Percentiles rank a stretch among this genome's conserved stretches.
Conservation (phyloP, 1,140 invertebrate genomes). For the Triops cancriformis region DNA sequence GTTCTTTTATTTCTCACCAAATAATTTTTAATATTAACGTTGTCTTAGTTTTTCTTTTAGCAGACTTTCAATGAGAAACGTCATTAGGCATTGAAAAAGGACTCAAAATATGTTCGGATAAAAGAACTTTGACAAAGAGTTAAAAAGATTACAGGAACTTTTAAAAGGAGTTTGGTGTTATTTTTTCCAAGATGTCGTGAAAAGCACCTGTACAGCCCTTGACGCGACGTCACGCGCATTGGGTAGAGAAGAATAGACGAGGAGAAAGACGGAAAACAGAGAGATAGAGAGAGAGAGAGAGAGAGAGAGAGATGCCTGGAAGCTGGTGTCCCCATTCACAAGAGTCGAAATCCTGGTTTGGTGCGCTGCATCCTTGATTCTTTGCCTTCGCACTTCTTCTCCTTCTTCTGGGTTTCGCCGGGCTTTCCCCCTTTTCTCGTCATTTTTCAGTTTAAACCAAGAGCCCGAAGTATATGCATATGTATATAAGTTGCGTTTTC, state of each 20-base stretch:
- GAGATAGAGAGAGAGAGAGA: neutral
- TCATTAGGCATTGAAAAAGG: too few species aligned
- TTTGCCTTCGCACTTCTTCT: neutral
- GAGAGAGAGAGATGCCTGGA: neutral
- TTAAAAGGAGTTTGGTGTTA: neutral
- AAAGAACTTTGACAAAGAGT: too few species aligned
- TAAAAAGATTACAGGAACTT: neutral
- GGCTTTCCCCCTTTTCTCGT: neutral
- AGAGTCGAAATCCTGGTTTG: neutral
- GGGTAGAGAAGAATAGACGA: neutral
- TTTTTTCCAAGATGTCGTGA: neutral
- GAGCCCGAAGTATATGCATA: neutral
- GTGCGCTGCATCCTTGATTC: conserved; percentile 4
- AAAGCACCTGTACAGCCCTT: neutral
- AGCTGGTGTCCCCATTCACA: conserved; percentile 12
- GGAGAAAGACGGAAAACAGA: neutral
- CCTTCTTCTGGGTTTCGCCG: neutral
- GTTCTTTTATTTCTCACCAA: too few species aligned
- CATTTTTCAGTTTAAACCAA: neutral
- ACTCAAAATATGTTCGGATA: too few species aligned
- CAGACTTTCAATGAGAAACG: too few species aligned
- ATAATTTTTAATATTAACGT: too few species aligned
- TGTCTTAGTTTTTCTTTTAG: too few species aligned
- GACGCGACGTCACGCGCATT: neutral
- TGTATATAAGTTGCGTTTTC: too few species aligned